A percentile compares a stretch with the other conserved stretches of the same genome.
These are phyloP conservation scores for Dromiciops gliroides DNA, from an alignment of 2,113 vertebrate species.

Conservation along the genomic window DNA sequence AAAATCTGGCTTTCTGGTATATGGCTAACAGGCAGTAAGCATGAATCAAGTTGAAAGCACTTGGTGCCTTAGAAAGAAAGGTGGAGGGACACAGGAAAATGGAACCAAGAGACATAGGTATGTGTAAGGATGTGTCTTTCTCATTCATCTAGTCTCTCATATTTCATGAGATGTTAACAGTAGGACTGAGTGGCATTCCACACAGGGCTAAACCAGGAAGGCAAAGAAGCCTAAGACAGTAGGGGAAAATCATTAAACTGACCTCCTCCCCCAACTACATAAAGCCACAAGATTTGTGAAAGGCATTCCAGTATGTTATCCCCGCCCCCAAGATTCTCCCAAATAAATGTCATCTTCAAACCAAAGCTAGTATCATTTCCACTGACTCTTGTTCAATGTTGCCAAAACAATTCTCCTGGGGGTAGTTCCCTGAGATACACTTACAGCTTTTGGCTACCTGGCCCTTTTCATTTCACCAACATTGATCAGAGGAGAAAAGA, in stretches of 20 bases:
- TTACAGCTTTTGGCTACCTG: not conserved
- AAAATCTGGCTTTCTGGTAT: conserved; percentile 1
- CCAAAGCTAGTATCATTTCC: not conserved
- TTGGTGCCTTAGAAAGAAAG: not conserved
- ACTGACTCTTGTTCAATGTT: rapidly evolving
- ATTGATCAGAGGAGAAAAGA: not conserved
- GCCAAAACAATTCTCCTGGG: not conserved
- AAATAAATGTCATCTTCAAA: not conserved
- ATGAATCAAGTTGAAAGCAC: not conserved
- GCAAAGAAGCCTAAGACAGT: not conserved
- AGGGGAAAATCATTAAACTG: not conserved
- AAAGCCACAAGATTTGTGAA: not conserved
- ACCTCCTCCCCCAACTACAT: not conserved
- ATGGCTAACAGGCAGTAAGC: not conserved
- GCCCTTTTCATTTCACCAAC: not conserved
- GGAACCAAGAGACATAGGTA: not conserved
- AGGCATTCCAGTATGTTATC: not conserved
- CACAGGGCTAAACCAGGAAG: not conserved
- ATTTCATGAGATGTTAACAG: not conserved
- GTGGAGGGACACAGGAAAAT: not conserved
- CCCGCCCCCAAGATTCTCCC: not conserved
- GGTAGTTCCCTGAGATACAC: not conserved
- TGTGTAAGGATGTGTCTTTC: not conserved
- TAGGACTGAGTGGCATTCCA: not conserved
- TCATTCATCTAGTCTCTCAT: not conserved